Evolutionary conservation across 2,888 invertebrate species (phyloP), one percentile per base, ranked within the genome.

Genomic region (Agrypnus murinus): DNA sequence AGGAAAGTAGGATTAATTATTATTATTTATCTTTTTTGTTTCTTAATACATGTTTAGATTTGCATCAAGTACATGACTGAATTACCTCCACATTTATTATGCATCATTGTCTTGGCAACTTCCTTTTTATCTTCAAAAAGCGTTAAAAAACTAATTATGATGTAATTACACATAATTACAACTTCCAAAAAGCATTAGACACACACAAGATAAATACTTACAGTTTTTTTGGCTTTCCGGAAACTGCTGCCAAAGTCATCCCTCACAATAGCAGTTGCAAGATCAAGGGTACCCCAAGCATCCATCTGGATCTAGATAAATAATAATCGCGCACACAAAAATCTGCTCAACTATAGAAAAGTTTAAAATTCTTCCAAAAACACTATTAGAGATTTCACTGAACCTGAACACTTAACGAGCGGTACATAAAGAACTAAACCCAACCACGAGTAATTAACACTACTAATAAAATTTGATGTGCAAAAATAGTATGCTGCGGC

Each of bases 261-360:
- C 76, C 93, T 89, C 68, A 90, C 90, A 78, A 93, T 90, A 14
- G 92, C 92, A 72, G 90, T 90, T 55, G 90, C 81, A 32, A 84
- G 79, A 66, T 84, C 83, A 63, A 93, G 85, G 77, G 90, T 90
- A 72, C 91, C 92, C 92, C 92, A 92, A 78, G 90, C 90, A 87
- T 92, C 92, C 92, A 93, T 92, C n/a, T n/a, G n/a, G n/a, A n/a
- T n/a, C n/a, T n/a, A n/a, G 69, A 66, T 77, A n/a, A 48, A 25
- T 10, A 48, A 48, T 48, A n/a, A n/a, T 17, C 31, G 14, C 31
- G 1, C 25, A 17, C 2, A 3, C 53, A 53, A 31, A 48, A 48
- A 17, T 45, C 45, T n/a, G n/a, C n/a, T n/a, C n/a, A n/a, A n/a
- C n/a, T n/a, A 45, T 7, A 45, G 14, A 43, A 43, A 7, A 4